Percentiles rank a stretch among this genome's conserved stretches.
Conservation (phyloP, 2,113 vertebrate genomes). For the Pelvicachromis taeniatus region DNA sequence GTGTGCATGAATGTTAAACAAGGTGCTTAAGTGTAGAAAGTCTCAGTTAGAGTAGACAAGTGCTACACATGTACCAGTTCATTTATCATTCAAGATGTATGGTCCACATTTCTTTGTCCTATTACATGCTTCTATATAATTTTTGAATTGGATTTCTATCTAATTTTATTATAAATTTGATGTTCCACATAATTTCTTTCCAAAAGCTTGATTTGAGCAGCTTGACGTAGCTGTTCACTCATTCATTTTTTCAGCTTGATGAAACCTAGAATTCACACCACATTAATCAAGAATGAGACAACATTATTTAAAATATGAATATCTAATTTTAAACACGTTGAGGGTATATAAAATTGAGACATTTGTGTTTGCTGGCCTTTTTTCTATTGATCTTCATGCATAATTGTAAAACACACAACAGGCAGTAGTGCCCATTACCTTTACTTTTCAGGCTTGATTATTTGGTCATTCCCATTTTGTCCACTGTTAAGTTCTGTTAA, state of each 20-base stretch:
- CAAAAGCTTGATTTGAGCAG: neutral
- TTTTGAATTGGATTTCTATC: neutral
- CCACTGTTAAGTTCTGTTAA: neutral
- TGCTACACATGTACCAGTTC: neutral
- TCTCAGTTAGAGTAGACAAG: neutral
- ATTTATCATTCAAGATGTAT: neutral
- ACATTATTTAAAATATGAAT: neutral
- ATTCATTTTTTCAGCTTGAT: neutral
- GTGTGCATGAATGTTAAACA: neutral
- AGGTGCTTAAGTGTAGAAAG: neutral
- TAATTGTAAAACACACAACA: neutral
- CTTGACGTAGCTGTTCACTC: neutral
- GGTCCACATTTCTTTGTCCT: neutral
- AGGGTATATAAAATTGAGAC: neutral
- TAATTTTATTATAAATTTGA: neutral
- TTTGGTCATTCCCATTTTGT: neutral
- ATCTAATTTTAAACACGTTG: neutral
- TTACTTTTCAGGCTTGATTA: neutral
- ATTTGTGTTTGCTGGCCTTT: neutral
- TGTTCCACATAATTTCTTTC: neutral
- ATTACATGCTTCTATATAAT: neutral
- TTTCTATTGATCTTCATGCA: neutral
- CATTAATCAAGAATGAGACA: neutral
- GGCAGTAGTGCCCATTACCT: neutral
- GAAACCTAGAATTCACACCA: neutral